phyloP scores from a whole-genome alignment of 2,888 invertebrate species.

The Microctonus brassicae region DNA sequence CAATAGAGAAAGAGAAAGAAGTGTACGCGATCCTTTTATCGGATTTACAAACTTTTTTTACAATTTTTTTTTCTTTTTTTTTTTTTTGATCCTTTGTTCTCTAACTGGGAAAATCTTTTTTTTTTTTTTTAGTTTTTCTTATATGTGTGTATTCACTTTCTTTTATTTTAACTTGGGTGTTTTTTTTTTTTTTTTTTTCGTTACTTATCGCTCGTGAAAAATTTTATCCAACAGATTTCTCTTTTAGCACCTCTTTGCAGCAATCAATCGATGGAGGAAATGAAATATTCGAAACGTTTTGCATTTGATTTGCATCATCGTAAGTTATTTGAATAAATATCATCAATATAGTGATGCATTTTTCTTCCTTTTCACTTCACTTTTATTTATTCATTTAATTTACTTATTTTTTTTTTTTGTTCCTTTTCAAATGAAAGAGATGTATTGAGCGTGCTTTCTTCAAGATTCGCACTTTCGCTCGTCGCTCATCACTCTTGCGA shows the following conservation, averaged over 20 bases:
- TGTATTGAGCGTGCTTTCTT: conserved; percentile 9
- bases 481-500: not conserved
- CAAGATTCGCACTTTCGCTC: conserved; percentile 13
- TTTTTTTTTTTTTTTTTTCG: not conserved
- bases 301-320: not conserved
- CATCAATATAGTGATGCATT: not conserved
- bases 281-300: not conserved
- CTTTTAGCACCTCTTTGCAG: conserved; percentile 23
- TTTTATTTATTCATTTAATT: too few species aligned
- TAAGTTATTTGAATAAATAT: not conserved
- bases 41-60: conserved; percentile 37
- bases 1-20: conserved; percentile 13
- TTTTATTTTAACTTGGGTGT: not conserved
- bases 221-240: conserved; percentile 23
- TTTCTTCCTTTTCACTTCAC: too few species aligned
- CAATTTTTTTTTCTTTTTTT: conserved; percentile 24
- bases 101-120: conserved; percentile 14
- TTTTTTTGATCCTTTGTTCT: not conserved
- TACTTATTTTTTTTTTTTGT: too few species aligned
- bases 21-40: conserved; percentile 34
- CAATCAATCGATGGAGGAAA: not conserved
- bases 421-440: not conserved
- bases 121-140: conserved; percentile 4
- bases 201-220: not conserved
- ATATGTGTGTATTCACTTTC: too few species aligned